phyloP scores from a whole-genome alignment of 2,797 vertebrate species.

The Sebastes jordani region DNA sequence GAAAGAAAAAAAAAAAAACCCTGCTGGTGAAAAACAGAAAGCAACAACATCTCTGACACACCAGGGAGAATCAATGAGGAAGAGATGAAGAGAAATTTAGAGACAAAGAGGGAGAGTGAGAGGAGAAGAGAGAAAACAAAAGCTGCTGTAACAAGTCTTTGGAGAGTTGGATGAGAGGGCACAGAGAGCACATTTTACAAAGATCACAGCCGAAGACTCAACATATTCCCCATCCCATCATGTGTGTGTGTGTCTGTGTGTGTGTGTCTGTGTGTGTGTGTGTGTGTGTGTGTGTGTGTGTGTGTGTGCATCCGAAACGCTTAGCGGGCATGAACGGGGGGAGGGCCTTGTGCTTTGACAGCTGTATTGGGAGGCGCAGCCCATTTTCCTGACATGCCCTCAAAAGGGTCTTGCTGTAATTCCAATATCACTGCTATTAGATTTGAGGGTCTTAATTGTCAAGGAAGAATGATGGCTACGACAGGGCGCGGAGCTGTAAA shows the following conservation, averaged over 20 bases:
- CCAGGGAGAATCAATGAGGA: constrained; percentile 78
- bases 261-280: constrained; percentile 35
- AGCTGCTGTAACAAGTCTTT: constrained; percentile 80
- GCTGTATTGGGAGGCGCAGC: constrained; percentile 72
- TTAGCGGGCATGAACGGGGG: constrained; percentile 54
- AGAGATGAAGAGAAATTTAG: constrained; percentile 78
- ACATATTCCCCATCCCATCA: constrained; percentile 66
- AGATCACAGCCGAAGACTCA: constrained; percentile 76
- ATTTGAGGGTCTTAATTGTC: constrained; percentile 86
- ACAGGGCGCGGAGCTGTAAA: constrained; percentile 72
- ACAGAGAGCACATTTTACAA: constrained; percentile 76
- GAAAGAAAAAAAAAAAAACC: constrained; percentile 14
- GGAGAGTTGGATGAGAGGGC: constrained; percentile 79
- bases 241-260: constrained; percentile 30
- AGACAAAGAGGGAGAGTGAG: constrained; percentile 68
- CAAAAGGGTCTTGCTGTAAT: constrained; percentile 78
- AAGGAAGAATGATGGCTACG: constrained; percentile 82
- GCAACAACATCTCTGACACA: constrained; percentile 72
- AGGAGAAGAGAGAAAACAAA: constrained; percentile 75
- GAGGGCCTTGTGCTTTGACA: constrained; percentile 70
- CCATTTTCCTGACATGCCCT: constrained; percentile 67
- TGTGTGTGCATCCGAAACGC: constrained; percentile 46
- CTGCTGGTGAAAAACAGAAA: constrained; percentile 63
- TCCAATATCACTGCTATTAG: constrained; percentile 84
- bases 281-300: constrained; percentile 35